Percentiles rank a stretch among this genome's conserved stretches.
Conservation (phyloP, 2,888 invertebrate species). For the Tanypteryx hageni region DNA sequence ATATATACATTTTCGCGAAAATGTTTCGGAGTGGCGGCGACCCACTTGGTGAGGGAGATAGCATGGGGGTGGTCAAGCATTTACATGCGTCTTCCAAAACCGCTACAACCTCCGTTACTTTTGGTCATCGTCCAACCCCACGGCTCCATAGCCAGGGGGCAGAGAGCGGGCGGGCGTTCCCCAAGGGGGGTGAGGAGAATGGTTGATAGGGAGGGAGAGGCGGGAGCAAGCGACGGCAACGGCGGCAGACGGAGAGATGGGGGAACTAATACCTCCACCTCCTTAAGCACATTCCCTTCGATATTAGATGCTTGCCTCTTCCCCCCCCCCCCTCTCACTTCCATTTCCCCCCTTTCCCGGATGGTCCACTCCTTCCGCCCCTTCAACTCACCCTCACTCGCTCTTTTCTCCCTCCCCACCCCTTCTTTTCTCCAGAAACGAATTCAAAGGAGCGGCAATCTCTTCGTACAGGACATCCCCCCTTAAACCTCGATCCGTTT, state of each 20-base stretch:
- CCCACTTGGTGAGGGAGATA: not conserved
- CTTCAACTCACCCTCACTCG: not conserved
- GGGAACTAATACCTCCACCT: not conserved
- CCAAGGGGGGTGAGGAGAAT: not conserved
- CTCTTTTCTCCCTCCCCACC: not conserved
- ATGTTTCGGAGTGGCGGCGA: not conserved
- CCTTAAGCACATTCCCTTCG: constrained; percentile 23
- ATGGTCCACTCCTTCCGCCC: not conserved
- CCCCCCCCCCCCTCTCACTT: too few species aligned
- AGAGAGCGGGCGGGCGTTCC: not conserved
- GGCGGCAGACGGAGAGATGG: not conserved
- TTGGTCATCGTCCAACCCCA: not conserved
- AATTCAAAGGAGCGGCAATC: constrained; percentile 11
- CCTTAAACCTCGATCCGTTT: not conserved
- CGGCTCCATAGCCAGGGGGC: not conserved
- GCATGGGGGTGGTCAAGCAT: not conserved
- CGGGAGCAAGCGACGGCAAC: not conserved
- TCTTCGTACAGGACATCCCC: not conserved
- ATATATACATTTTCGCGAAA: too few species aligned
- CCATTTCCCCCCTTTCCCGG: too few species aligned
- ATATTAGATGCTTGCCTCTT: not conserved
- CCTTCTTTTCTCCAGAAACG: not conserved
- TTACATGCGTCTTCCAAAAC: constrained; percentile 3
- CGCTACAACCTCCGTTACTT: constrained; percentile 2
- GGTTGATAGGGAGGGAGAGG: not conserved